Evolutionary conservation across 2,113 vertebrate genomes (phyloP).

Genomic region (Macrotis lagotis): DNA sequence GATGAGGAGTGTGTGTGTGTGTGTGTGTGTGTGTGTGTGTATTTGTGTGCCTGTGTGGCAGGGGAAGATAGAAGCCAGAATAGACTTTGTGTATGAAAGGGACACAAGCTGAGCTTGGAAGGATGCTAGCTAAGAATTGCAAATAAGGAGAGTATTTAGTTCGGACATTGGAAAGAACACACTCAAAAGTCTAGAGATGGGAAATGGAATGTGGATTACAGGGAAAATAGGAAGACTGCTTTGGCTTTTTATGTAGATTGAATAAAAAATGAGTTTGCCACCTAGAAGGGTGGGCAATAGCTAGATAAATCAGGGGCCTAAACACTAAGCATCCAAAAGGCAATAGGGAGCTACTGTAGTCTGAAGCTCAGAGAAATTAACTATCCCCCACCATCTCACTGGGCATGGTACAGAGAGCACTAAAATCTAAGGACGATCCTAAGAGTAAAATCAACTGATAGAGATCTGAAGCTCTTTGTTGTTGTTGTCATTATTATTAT

Average conservation of each 20-base stretch:
- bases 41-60: too few relatives aligned
- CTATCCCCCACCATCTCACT: background rate
- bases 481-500: too few relatives aligned
- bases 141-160: background rate
- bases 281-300: background rate
- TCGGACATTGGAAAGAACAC: background rate
- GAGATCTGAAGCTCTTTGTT: too few relatives aligned
- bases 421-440: too few relatives aligned
- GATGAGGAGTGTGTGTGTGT: too few relatives aligned
- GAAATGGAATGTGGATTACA: background rate
- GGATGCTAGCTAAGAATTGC: background rate
- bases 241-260: background rate
- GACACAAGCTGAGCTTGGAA: too few relatives aligned
- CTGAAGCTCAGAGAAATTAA: background rate
- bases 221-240: background rate
- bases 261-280: too few relatives aligned
- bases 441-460: too few relatives aligned
- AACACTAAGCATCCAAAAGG: background rate
- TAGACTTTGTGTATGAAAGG: too few relatives aligned
- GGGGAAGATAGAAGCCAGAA: too few relatives aligned
- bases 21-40: too few relatives aligned
- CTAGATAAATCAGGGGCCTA: background rate
- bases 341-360: background rate
- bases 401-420: background rate
- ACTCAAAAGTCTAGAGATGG: background rate